Evolutionary conservation across 2,888 invertebrate species (phyloP).

Genomic region (Leptinotarsa haldemani): DNA sequence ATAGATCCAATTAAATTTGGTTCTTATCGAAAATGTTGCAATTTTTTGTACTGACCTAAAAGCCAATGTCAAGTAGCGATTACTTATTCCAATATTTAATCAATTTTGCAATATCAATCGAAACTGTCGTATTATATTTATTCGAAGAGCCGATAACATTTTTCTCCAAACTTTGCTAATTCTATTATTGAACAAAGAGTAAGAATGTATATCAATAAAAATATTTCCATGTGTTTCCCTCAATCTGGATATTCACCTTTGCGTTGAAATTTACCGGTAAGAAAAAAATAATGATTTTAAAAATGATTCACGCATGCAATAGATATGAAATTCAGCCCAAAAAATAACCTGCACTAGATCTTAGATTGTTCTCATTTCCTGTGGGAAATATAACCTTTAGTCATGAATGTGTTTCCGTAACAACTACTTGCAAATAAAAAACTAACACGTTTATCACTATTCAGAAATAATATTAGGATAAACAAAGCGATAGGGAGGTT

Average conservation of each 20-base stretch:
- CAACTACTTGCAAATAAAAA: background rate
- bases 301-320: too few species aligned
- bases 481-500: conserved; percentile 43
- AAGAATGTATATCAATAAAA: too few species aligned
- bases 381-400: too few species aligned
- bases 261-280: too few species aligned
- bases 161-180: background rate
- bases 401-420: too few species aligned
- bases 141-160: conserved; percentile 1
- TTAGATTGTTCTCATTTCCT: too few species aligned
- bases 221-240: too few species aligned
- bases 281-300: too few species aligned
- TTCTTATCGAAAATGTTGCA: conserved; percentile 9
- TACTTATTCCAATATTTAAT: conserved; percentile 35
- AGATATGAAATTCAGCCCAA: too few species aligned
- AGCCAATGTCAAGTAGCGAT: conserved; percentile 17
- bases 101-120: conserved; percentile 34
- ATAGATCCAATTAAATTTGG: background rate
- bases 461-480: conserved; percentile 41
- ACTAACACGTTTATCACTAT: conserved; percentile 19
- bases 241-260: too few species aligned
- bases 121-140: conserved; percentile 7
- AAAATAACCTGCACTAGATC: too few species aligned
- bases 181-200: too few species aligned
- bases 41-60: conserved; percentile 12